Evolutionary conservation across 2,113 vertebrate genomes (phyloP), one percentile per base, ranked within the genome.

Genomic region (Lepus americanus): DNA sequence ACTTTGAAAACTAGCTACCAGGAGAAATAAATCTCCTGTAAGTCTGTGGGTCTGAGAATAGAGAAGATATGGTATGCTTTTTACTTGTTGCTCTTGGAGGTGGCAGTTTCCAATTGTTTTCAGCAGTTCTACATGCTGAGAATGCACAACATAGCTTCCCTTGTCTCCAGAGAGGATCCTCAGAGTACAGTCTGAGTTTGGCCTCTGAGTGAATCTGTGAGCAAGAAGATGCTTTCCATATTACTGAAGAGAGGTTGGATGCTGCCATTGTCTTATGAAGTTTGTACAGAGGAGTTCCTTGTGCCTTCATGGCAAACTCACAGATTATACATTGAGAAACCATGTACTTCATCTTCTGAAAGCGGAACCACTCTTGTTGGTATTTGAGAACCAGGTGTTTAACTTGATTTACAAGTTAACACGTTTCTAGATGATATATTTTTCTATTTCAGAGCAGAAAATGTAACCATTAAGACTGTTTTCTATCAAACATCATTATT

Each of bases 401-500:
- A 73, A 84, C 59, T 84, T 94, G 77, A 67, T 73, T 31, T 90
- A 14, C 73, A 67, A 87, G 0, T 10, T 73, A 20, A n/a, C 3
- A 70, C n/a, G 55, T 25, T 79, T 80, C 16, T 80, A 69, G 8
- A 11, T 14, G 69, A 25, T 23, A 49, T 51, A 70, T 66, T 61
- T 85, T 64, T 9, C 25, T 29, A 12, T 51, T 88, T 93, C 53
- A 94, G 44, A 77, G 12, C 13, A 59, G 49, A 44, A 89, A 36
- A 19, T 51, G 3, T 23, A 77, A 64, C 29, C n/a, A 19, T 63
- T 69, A 74, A 89, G 20, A 82, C 27, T 27, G 4, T 73, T 66
- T 89, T 77, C 31, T 64, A 86, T 89, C 64, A 92, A 39, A 44
- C 55, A 49, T 79, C 13, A 77, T 92, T 87, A 53, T 87, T 73